These are phyloP conservation scores for Arvicola amphibius DNA, from an alignment of 2,797 vertebrate species.

Conservation along the genomic window DNA sequence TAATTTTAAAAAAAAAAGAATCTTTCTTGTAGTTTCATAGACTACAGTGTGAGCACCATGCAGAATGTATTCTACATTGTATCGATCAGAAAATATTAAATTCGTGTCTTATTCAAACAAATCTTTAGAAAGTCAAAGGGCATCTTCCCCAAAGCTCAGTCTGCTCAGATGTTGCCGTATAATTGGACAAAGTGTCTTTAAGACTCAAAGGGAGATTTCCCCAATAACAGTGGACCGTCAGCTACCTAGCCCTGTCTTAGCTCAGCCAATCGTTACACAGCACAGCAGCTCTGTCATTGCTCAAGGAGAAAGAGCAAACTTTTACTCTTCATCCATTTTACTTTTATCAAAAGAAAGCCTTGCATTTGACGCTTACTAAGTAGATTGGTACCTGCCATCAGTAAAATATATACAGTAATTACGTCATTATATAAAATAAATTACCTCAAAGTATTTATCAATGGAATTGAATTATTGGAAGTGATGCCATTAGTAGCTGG, in stretches of 20 bases:
- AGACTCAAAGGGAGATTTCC: background rate
- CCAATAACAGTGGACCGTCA: background rate
- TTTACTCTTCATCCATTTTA: background rate
- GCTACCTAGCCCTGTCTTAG: background rate
- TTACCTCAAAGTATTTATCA: background rate
- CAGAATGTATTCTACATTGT: constrained; percentile 1
- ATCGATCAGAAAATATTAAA: constrained; percentile 41
- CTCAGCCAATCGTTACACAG: background rate
- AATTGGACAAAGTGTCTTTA: background rate
- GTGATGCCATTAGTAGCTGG: background rate
- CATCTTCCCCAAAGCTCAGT: background rate
- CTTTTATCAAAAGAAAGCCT: background rate
- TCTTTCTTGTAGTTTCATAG: background rate
- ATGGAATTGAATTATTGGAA: background rate
- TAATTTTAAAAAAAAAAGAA: constrained; percentile 28
- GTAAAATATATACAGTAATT: no score
- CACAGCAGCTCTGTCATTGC: background rate
- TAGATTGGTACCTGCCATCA: background rate
- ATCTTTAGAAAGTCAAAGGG: constrained; percentile 41
- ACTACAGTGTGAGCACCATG: background rate
- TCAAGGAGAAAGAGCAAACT: background rate
- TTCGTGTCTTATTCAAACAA: background rate
- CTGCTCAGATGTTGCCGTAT: background rate
- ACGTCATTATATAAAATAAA: background rate
- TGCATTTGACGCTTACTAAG: background rate